Conservation (phyloP, 2,113 vertebrate species). For the Pandion haliaetus region DNA sequence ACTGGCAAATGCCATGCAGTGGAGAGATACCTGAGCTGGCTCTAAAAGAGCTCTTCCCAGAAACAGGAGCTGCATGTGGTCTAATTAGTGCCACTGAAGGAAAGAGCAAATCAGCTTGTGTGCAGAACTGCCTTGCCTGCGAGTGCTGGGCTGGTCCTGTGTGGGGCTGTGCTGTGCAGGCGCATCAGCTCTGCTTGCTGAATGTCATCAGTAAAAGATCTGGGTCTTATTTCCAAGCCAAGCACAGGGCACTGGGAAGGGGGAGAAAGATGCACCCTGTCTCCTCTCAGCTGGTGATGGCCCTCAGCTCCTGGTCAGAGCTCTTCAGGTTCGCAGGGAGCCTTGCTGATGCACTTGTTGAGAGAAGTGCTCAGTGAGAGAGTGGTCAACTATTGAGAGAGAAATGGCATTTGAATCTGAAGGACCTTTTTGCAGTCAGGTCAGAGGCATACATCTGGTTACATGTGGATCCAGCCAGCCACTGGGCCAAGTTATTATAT, state of each 20-base stretch:
- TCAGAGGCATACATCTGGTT: background rate
- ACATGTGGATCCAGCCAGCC: background rate
- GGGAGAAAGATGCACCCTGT: background rate
- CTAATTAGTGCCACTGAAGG: background rate
- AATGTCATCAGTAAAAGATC: background rate
- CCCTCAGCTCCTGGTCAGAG: background rate
- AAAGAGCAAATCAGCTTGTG: background rate
- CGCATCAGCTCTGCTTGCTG: background rate
- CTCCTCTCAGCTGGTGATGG: background rate
- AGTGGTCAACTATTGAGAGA: background rate
- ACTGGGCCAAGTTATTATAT: fast-evolving
- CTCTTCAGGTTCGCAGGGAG: background rate
- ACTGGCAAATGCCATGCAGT: background rate
- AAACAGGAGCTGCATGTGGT: background rate
- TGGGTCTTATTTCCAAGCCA: background rate
- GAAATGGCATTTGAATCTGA: background rate
- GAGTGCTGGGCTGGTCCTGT: background rate
- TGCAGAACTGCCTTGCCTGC: background rate
- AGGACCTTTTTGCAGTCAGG: background rate
- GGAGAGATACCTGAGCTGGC: background rate
- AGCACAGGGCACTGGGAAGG: background rate
- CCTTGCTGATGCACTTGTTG: background rate
- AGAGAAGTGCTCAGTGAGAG: background rate
- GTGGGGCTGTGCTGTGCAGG: background rate
- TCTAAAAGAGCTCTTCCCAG: background rate